Evolutionary conservation across 2,888 invertebrate species (phyloP).

Genomic region (Eupithecia centaureata): DNA sequence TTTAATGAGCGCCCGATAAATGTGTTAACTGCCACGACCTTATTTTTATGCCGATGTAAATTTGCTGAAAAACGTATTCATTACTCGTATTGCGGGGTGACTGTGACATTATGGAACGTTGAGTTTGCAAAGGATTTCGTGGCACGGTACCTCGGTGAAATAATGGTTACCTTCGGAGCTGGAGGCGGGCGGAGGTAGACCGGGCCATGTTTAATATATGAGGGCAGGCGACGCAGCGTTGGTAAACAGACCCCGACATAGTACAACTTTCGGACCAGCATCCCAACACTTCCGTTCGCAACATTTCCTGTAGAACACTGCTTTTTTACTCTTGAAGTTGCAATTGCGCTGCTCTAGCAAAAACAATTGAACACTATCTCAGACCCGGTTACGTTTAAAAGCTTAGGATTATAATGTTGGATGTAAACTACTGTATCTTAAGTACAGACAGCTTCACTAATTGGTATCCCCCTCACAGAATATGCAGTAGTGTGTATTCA

Average conservation of each 20-base stretch:
- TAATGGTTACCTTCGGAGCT: constrained; percentile 50
- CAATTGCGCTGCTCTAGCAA: background rate
- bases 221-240: constrained; percentile 80
- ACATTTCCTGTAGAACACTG: constrained; percentile 12
- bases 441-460: too few species aligned
- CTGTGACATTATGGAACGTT: constrained; percentile 55
- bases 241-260: constrained; percentile 67
- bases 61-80: constrained; percentile 82
- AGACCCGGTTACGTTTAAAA: background rate
- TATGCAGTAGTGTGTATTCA: too few species aligned
- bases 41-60: constrained; percentile 83
- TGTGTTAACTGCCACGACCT: constrained; percentile 83
- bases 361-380: constrained; percentile 2
- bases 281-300: constrained; percentile 18
- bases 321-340: background rate
- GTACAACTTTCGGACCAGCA: constrained; percentile 27
- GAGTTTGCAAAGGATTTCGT: constrained; percentile 51
- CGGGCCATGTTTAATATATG: constrained; percentile 81
- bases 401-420: background rate
- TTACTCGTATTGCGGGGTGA: constrained; percentile 69
- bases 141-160: constrained; percentile 45
- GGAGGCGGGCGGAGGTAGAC: constrained; percentile 67
- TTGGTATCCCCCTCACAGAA: too few species aligned
- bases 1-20: constrained; percentile 84
- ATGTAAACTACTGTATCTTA: constrained; percentile 18